These are phyloP conservation scores for Trigoniulus corallinus DNA, from an alignment of 1,140 invertebrate genomes.

Conservation along the genomic window DNA sequence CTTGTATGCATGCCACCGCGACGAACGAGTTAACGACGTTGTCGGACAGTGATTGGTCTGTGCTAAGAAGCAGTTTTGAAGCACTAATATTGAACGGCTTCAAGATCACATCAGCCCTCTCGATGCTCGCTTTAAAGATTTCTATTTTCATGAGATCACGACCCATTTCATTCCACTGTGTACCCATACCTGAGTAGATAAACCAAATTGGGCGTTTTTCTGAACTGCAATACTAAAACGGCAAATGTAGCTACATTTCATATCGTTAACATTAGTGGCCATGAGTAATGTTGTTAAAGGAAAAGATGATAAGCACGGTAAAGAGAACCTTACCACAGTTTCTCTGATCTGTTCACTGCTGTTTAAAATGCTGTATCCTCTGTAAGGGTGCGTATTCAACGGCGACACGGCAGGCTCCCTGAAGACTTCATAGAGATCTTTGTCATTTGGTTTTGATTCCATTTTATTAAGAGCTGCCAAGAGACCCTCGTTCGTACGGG, in stretches of 20 bases:
- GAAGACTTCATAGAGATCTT: not conserved
- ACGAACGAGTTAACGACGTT: no score
- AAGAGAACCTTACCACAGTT: no score
- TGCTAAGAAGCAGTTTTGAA: conserved; percentile 55
- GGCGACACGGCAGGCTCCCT: not conserved
- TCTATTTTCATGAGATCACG: conserved; percentile 62
- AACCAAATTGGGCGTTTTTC: conserved; percentile 66
- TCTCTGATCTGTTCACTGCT: not conserved
- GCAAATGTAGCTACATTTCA: no score
- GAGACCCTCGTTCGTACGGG: conserved; percentile 67
- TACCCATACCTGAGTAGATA: conserved; percentile 91
- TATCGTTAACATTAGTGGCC: no score
- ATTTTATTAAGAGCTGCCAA: conserved; percentile 38
- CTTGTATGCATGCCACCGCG: no score
- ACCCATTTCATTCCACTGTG: conserved; percentile 91
- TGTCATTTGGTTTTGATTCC: conserved; percentile 9
- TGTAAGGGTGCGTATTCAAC: not conserved
- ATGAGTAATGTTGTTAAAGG: no score
- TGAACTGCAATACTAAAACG: conserved; percentile 29
- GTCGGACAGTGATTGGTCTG: conserved; percentile 58
- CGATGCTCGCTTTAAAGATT: conserved; percentile 56
- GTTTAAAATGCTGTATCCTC: not conserved
- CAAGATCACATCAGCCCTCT: conserved; percentile 52
- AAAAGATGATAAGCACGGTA: no score
- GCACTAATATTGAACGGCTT: conserved; percentile 53